These are phyloP conservation scores for Syngnathus typhle DNA, from an alignment of 2,113 vertebrate species.

Conservation along the genomic window DNA sequence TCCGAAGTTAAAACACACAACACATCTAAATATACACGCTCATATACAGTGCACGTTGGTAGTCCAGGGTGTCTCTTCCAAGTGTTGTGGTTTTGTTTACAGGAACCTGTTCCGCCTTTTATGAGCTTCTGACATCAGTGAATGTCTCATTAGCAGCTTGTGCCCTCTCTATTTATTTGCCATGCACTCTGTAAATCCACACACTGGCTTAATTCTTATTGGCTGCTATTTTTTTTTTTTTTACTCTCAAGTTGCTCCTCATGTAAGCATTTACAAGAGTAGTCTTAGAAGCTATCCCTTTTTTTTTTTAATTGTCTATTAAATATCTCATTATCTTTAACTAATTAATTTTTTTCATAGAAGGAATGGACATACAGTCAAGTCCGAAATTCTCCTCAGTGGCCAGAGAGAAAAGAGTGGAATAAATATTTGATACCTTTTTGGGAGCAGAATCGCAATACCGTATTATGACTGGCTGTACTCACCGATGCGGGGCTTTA, in stretches of 20 bases:
- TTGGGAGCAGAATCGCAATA: no score
- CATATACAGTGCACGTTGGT: not conserved
- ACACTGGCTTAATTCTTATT: not conserved
- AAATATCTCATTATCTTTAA: no score
- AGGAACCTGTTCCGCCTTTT: slow-evolving; percentile 9
- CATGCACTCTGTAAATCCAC: not conserved
- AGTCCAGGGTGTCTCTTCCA: slow-evolving; percentile 1
- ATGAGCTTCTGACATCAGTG: slow-evolving; percentile 22
- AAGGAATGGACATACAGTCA: no score
- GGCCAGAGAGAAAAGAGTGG: no score
- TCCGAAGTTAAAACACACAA: slow-evolving; percentile 1
- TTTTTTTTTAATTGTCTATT: no score
- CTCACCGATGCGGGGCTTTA: slow-evolving; percentile 37
- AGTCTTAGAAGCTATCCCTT: no score
- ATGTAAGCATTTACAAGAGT: not conserved
- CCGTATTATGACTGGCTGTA: no score
- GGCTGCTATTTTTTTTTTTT: not conserved
- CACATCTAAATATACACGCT: slow-evolving; percentile 4
- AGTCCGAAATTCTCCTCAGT: no score
- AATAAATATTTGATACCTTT: no score
- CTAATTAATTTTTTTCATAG: no score
- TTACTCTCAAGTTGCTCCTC: not conserved
- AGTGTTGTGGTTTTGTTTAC: slow-evolving; percentile 26
- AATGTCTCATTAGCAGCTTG: slow-evolving; percentile 1
- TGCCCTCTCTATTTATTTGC: slow-evolving; percentile 1